phyloP scores from a whole-genome alignment of 2,888 invertebrate genomes.

The Sinhomidia bicolor region DNA sequence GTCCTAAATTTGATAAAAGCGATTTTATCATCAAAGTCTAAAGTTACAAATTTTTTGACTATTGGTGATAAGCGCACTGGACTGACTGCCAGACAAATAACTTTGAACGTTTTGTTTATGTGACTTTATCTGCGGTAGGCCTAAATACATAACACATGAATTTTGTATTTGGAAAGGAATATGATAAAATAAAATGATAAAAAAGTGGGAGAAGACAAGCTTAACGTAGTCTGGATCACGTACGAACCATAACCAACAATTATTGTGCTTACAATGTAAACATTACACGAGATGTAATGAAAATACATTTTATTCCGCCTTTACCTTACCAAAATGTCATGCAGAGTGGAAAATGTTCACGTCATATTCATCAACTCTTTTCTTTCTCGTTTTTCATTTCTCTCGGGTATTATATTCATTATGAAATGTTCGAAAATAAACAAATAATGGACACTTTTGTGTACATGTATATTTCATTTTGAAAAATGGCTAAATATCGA shows the following conservation, averaged over 20 bases:
- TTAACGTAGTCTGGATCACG: constrained; percentile 58
- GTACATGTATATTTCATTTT: constrained; percentile 2
- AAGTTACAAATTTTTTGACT: not conserved
- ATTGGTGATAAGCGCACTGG: not conserved
- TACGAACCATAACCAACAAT: constrained; percentile 34
- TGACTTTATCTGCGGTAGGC: constrained; percentile 7
- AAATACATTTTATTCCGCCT: constrained; percentile 27
- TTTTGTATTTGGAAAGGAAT: constrained; percentile 15
- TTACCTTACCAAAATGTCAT: constrained; percentile 38
- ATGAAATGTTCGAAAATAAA: constrained; percentile 49
- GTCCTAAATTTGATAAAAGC: no score
- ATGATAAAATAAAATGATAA: constrained; percentile 5
- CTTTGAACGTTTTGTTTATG: not conserved
- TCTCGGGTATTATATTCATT: not conserved
- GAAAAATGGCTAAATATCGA: constrained; percentile 37
- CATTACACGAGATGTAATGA: constrained; percentile 33
- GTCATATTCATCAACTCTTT: constrained; percentile 8
- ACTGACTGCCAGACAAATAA: constrained; percentile 2
- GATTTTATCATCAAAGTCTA: no score
- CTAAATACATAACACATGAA: constrained; percentile 36
- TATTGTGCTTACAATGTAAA: constrained; percentile 16
- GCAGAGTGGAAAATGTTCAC: constrained; percentile 20
- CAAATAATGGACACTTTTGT: constrained; percentile 26
- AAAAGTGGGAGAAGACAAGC: constrained; percentile 33
- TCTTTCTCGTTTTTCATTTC: not conserved